These are phyloP conservation scores for Disparrhopalites patrizii DNA, from an alignment of 2,888 invertebrate genomes.

Conservation along the genomic window DNA sequence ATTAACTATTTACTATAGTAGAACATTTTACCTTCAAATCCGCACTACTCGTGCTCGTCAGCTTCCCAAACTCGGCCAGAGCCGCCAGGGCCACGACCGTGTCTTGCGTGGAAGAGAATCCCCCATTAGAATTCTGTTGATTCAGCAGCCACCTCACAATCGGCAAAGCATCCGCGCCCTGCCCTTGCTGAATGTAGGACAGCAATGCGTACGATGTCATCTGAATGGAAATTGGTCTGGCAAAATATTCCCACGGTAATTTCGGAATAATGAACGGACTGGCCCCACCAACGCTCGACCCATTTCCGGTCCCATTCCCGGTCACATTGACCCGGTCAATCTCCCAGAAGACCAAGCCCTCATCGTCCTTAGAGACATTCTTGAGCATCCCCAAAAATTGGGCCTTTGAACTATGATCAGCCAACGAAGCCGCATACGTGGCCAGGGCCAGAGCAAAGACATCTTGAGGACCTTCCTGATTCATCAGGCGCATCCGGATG, in stretches of 20 bases:
- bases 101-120: slow-evolving; percentile 65
- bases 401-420: slow-evolving; percentile 66
- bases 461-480: slow-evolving; percentile 54
- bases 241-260: slow-evolving; percentile 8
- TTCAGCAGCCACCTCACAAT: slow-evolving; percentile 68
- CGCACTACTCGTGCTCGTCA: slow-evolving; percentile 8
- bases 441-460: slow-evolving; percentile 72
- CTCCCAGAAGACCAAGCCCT: slow-evolving; percentile 11
- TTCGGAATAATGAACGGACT: neutral
- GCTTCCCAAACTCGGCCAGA: slow-evolving; percentile 27
- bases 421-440: slow-evolving; percentile 69
- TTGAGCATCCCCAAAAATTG: slow-evolving; percentile 62
- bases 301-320: neutral
- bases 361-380: slow-evolving; percentile 6
- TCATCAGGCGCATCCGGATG: neutral
- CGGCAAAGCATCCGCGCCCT: slow-evolving; percentile 56
- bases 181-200: slow-evolving; percentile 58
- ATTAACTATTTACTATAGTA: too few relatives aligned
- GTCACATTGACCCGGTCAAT: neutral
- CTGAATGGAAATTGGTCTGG: slow-evolving; percentile 56
- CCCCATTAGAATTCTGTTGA: slow-evolving; percentile 66
- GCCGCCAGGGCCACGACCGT: slow-evolving; percentile 38
- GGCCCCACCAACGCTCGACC: neutral
- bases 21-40: slow-evolving; percentile 16
- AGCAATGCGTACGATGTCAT: slow-evolving; percentile 84